A percentile compares a stretch with the other conserved stretches of the same genome.
Evolutionary conservation across 1,140 invertebrate species (phyloP).

Genomic region (Stenopsyche tienmushanensis): DNA sequence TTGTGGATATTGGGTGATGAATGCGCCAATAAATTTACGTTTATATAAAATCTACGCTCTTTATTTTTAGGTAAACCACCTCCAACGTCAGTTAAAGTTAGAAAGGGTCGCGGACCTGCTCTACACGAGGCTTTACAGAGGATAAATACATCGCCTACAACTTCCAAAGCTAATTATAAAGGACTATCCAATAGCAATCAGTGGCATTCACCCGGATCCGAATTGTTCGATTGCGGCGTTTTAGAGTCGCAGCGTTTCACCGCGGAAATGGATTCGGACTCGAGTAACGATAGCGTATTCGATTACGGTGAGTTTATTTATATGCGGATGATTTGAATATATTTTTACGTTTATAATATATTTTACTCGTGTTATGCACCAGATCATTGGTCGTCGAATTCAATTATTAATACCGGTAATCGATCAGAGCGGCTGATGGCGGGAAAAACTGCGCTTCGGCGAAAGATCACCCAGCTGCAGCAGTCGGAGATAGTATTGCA

Average conservation of each 20-base stretch:
- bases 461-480: slow-evolving; percentile 55
- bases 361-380: too few species aligned
- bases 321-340: too few species aligned
- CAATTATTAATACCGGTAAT: slow-evolving; percentile 43
- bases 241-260: slow-evolving; percentile 38
- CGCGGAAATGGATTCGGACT: slow-evolving; percentile 3
- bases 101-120: slow-evolving; percentile 49
- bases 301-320: not conserved
- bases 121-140: slow-evolving; percentile 54
- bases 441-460: too few species aligned
- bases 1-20: not conserved
- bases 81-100: slow-evolving; percentile 5
- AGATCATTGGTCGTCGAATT: too few species aligned
- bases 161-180: not conserved
- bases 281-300: slow-evolving; percentile 10
- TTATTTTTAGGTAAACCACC: slow-evolving; percentile 30
- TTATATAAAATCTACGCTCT: not conserved
- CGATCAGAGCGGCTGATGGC: slow-evolving; percentile 54
- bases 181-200: not conserved
- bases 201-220: slow-evolving; percentile 54
- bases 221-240: slow-evolving; percentile 50
- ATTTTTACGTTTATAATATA: too few species aligned
- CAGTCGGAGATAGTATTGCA: slow-evolving; percentile 41
- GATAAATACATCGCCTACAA: slow-evolving; percentile 46
- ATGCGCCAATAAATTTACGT: not conserved